Evolutionary conservation across 2,797 vertebrate species (phyloP), one percentile per base, ranked within the genome.

Genomic region (Pelodytes ibericus): DNA sequence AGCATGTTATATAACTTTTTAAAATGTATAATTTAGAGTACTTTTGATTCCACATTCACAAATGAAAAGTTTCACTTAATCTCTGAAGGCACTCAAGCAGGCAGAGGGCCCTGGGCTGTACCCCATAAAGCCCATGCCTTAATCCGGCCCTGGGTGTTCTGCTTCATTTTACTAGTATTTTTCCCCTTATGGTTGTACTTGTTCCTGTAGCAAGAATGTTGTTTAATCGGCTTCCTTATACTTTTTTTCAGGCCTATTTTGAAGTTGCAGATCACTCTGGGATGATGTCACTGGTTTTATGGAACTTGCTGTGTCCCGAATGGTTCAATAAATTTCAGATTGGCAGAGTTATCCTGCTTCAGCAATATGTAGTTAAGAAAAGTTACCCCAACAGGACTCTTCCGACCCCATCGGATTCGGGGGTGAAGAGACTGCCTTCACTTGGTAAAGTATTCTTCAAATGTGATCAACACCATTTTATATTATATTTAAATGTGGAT

Each of bases 231-330:
- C 31, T 30, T 22, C 3, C 20, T 41, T 44, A 26, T 49, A 78
- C 2, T 49, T 31, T 59, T 67, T 86, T 81, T 68, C 83, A 98
- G 96, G 93, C 93, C 1, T 96, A 95, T 83, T 94, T 96, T 84
- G 95, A 96, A 88, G 94, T 99, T 64, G 96, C 95, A 59, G 96
- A 98, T 88, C 90, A 91, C 85, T 96, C 93, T 27, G 96, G 95
- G 62, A 91, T 89, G 39, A 94, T 95, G 91, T 94, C 95, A 1
- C 87, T 96, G 58, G 95, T 98, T 80, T 87, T 99, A 72, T 98
- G 96, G 96, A 97, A 96, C 6, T 90, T 93, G 0, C 82, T 97
- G 33, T 99, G 96, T 86, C 93, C 89, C 0, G 90, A 96, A 44
- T 99, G 95, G 92, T 99, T 94, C 82, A 92, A 93, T 83, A 90